phyloP scores from a whole-genome alignment of 2,113 vertebrate species.

The Chaetodon auriga region DNA sequence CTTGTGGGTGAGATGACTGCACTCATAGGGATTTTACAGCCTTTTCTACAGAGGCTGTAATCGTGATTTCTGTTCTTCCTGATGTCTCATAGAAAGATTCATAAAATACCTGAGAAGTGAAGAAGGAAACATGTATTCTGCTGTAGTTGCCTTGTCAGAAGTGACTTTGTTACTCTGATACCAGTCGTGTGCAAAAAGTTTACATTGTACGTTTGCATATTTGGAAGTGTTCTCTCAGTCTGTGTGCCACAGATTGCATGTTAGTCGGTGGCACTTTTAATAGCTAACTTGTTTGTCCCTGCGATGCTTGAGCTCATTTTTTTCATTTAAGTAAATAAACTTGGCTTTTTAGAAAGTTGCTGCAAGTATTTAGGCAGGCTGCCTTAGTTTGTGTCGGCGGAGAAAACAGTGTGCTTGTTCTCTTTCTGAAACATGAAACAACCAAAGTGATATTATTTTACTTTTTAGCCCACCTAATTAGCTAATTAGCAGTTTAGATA shows the following conservation, averaged over 20 bases:
- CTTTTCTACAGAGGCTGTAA: neutral
- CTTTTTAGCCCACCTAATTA: neutral
- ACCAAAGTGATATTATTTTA: neutral
- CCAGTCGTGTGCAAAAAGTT: neutral
- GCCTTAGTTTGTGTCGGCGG: too few relatives aligned
- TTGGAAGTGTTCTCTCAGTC: neutral
- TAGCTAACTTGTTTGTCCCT: too few relatives aligned
- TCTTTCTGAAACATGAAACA: neutral
- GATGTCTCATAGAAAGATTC: neutral
- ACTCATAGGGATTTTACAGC: neutral
- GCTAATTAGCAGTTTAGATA: neutral
- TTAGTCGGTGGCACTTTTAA: neutral
- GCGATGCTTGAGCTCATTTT: too few relatives aligned
- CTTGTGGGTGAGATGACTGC: conserved; percentile 28
- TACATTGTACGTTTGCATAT: neutral
- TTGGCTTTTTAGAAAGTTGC: too few relatives aligned
- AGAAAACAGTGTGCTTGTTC: neutral
- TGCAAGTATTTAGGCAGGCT: too few relatives aligned
- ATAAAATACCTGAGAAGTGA: neutral
- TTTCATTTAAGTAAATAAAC: too few relatives aligned
- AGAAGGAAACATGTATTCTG: neutral
- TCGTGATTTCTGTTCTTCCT: neutral
- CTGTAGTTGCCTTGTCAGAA: neutral
- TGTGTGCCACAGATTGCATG: neutral
- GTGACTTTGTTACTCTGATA: neutral